Conservation (phyloP, 2,888 invertebrate genomes). For the Pseudococcus viburni region DNA sequence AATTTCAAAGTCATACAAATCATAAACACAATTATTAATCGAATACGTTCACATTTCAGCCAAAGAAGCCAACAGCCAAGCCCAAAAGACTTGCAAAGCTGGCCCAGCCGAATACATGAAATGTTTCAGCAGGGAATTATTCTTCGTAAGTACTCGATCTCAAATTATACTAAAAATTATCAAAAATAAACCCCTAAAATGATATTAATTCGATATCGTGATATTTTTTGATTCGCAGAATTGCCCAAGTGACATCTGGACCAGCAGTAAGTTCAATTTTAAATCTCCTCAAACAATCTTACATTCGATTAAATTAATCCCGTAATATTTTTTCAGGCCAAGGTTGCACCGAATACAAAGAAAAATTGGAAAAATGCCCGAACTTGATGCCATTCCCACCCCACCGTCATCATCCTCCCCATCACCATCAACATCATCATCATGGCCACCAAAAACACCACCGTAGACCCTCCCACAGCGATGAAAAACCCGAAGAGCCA, state of each 20-base stretch:
- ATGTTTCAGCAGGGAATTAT: constrained; percentile 60
- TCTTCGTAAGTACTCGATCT: constrained; percentile 61
- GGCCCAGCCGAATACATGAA: constrained; percentile 63
- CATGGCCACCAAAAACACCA: constrained; percentile 9
- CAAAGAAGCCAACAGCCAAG: constrained; percentile 60
- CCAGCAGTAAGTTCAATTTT: constrained; percentile 67
- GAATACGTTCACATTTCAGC: constrained; percentile 47
- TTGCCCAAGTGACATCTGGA: constrained; percentile 67
- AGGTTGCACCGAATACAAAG: constrained; percentile 66
- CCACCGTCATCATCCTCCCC: constrained; percentile 22
- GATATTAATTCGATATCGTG: constrained; percentile 23
- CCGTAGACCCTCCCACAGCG: constrained; percentile 36
- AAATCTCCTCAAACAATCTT: not conserved
- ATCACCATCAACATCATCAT: constrained; percentile 41
- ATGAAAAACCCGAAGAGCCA: constrained; percentile 5
- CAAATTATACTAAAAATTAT: no score
- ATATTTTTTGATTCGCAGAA: constrained; percentile 65
- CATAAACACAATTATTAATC: not conserved
- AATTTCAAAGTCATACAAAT: not conserved
- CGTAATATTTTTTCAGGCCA: constrained; percentile 52
- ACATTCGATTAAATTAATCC: not conserved
- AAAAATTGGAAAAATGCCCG: constrained; percentile 67
- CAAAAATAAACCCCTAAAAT: not conserved
- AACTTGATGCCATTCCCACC: constrained; percentile 67
- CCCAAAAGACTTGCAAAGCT: constrained; percentile 61